Conservation (phyloP, 1,140 invertebrate species). For the Tenebrio molitor region DNA sequence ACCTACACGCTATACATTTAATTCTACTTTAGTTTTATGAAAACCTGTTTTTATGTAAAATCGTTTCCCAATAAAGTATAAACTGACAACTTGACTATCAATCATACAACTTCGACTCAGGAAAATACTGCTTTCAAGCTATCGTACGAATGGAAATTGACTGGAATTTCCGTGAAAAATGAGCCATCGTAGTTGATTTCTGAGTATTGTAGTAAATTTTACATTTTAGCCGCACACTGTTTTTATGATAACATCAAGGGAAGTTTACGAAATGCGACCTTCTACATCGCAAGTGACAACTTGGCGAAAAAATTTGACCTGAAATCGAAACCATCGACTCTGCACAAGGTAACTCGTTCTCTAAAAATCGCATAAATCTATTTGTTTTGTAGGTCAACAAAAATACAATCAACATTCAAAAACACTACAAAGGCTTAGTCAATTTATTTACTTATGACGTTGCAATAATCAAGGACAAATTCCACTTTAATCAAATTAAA, state of each 20-base stretch:
- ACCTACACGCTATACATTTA: too few relatives aligned
- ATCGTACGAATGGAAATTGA: too few relatives aligned
- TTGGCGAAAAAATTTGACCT: neutral
- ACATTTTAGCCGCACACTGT: slow-evolving; percentile 37
- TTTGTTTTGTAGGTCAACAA: slow-evolving; percentile 1
- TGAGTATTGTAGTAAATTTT: too few relatives aligned
- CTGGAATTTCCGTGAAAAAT: too few relatives aligned
- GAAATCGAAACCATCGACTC: neutral
- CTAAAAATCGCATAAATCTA: neutral
- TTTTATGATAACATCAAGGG: slow-evolving; percentile 16
- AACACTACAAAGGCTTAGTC: slow-evolving; percentile 7
- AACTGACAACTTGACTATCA: too few relatives aligned
- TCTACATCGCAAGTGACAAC: slow-evolving; percentile 10
- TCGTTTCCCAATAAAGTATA: too few relatives aligned
- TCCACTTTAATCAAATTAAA: slow-evolving; percentile 9
- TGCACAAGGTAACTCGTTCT: neutral
- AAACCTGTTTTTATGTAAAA: too few relatives aligned
- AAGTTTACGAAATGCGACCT: slow-evolving; percentile 1
- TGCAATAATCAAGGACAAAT: slow-evolving; percentile 20
- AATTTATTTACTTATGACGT: neutral
- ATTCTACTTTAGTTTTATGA: too few relatives aligned
- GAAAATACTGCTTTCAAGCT: too few relatives aligned
- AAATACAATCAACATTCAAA: slow-evolving; percentile 6
- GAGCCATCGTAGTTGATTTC: neutral
- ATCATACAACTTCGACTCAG: too few relatives aligned